phyloP scores from a whole-genome alignment of 1,140 invertebrate species.

The Drosophila kurseongensis region DNA sequence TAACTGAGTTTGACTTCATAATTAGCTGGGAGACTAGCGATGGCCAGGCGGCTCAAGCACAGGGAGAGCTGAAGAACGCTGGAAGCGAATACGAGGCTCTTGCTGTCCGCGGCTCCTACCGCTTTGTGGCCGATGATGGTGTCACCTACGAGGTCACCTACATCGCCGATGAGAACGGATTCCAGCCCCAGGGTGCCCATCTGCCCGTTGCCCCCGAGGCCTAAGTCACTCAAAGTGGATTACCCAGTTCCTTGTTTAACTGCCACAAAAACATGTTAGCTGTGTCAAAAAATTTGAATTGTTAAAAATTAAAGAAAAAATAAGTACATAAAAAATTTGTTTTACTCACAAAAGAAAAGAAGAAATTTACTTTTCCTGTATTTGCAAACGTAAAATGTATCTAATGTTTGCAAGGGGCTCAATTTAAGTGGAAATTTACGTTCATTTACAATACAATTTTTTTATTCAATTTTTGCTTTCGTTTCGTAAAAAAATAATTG shows the following conservation, averaged over 20 bases:
- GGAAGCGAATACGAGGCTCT: conserved; percentile 81
- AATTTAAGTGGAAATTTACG: too few species aligned
- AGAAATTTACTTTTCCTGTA: too few species aligned
- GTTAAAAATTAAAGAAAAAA: conserved; percentile 26
- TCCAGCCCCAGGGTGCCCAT: conserved; percentile 89
- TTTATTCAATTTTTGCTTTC: too few species aligned
- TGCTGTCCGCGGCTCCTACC: conserved; percentile 86
- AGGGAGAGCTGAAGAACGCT: conserved; percentile 44
- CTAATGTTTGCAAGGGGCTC: too few species aligned
- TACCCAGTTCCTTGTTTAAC: conserved; percentile 17
- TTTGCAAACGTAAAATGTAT: too few species aligned
- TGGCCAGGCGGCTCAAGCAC: conserved; percentile 19
- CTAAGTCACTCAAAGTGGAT: conserved; percentile 23
- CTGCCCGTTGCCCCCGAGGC: conserved; percentile 85
- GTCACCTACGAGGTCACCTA: conserved; percentile 88
- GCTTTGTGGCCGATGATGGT: conserved; percentile 88
- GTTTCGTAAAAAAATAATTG: too few species aligned
- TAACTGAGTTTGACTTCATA: not conserved
- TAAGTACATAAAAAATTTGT: conserved; percentile 1
- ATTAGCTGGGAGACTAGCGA: conserved; percentile 57
- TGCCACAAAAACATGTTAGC: not conserved
- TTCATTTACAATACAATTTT: too few species aligned
- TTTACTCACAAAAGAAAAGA: not conserved
- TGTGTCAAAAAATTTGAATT: conserved; percentile 7
- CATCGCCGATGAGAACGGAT: conserved; percentile 91